Evolutionary conservation across 2,888 invertebrate genomes (phyloP).

Genomic region (Drosophila neonasuta): DNA sequence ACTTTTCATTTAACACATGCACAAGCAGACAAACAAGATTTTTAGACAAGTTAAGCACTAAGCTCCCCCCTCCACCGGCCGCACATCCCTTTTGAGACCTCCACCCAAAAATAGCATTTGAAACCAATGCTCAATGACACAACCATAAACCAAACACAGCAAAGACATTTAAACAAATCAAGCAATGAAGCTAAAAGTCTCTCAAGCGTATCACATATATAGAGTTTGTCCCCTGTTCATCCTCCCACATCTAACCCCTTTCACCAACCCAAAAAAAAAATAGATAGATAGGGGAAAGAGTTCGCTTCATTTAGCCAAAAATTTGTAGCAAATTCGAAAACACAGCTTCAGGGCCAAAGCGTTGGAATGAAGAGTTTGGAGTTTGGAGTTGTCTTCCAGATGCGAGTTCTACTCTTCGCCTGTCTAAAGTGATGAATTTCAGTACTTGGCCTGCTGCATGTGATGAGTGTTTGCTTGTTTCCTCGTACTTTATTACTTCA

Average conservation of each 20-base stretch:
- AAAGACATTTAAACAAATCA: constrained; percentile 78
- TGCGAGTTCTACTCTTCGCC: constrained; percentile 8
- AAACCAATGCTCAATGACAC: constrained; percentile 58
- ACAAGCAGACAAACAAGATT: constrained; percentile 67
- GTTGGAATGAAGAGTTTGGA: background rate
- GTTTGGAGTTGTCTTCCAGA: constrained; percentile 6
- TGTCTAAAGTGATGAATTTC: constrained; percentile 68
- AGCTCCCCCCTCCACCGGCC: constrained; percentile 35
- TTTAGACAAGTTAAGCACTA: constrained; percentile 63
- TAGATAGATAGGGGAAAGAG: constrained; percentile 19
- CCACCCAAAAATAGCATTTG: constrained; percentile 10
- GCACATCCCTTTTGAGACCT: constrained; percentile 28
- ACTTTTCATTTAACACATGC: constrained; percentile 70
- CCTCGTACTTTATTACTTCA: constrained; percentile 24
- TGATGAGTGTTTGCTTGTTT: constrained; percentile 28
- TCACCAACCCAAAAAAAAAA: constrained; percentile 7
- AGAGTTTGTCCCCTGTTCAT: background rate
- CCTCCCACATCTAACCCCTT: background rate
- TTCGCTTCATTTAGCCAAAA: constrained; percentile 71
- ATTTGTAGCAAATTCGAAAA: constrained; percentile 52
- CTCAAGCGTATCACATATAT: constrained; percentile 69
- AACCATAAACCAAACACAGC: constrained; percentile 76
- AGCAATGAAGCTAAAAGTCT: constrained; percentile 75
- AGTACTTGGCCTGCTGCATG: constrained; percentile 32
- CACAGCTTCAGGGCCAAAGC: constrained; percentile 26